A percentile compares a stretch with the other conserved stretches of the same genome.
Conservation (phyloP, 2,113 vertebrate genomes). For the Neolamprologus cancellatus region DNA sequence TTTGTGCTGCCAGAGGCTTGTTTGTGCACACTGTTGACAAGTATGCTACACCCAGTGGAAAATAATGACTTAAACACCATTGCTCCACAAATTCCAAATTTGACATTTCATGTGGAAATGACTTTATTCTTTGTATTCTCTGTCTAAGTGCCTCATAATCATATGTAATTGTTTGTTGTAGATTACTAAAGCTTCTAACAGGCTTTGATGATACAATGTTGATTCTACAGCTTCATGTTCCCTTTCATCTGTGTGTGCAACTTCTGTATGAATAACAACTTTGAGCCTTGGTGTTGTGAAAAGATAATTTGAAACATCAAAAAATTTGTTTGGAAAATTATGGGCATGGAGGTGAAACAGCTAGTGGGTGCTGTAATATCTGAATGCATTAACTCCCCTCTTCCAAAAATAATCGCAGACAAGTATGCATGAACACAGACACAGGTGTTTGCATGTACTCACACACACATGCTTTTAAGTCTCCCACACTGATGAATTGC, state of each 20-base stretch:
- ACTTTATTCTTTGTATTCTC: conserved; percentile 15
- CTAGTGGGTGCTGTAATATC: neutral
- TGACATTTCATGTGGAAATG: neutral
- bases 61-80: conserved; percentile 32
- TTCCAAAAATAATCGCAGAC: neutral
- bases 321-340: conserved; percentile 5
- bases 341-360: conserved; percentile 10
- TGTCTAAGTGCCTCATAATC: conserved; percentile 37
- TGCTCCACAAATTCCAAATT: conserved; percentile 7
- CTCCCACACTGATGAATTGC: neutral
- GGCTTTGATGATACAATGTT: conserved; percentile 37
- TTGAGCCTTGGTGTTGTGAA: neutral
- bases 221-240: conserved; percentile 5
- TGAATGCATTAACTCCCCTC: neutral
- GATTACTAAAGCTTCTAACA: conserved; percentile 11
- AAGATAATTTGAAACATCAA: conserved; percentile 27
- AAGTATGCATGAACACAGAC: neutral
- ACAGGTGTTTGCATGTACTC: neutral
- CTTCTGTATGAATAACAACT: neutral
- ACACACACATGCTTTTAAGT: neutral
- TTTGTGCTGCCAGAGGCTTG: conserved; percentile 23
- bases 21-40: conserved; percentile 21
- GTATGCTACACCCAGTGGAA: neutral
- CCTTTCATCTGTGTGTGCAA: conserved; percentile 33
- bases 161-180: conserved; percentile 33